These are phyloP conservation scores for Drosophila elegans DNA, from an alignment of 1,140 invertebrate genomes.

Conservation along the genomic window DNA sequence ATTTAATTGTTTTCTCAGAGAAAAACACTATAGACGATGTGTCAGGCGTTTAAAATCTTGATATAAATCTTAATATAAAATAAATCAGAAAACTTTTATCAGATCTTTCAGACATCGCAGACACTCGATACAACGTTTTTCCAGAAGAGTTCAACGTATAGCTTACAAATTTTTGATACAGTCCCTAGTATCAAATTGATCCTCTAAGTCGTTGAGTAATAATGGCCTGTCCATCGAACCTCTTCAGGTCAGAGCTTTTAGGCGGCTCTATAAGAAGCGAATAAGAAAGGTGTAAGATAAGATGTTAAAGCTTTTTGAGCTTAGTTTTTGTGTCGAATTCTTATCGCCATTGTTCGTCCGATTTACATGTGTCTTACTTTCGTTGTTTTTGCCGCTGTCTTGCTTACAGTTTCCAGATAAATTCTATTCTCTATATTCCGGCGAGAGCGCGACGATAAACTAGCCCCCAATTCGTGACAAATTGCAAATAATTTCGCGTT, in stretches of 20 bases:
- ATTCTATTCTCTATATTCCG: slow-evolving; percentile 23
- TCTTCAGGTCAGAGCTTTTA: neutral
- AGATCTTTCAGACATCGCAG: too few species aligned
- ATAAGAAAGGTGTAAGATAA: neutral
- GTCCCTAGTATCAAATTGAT: too few species aligned
- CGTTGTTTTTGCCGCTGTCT: neutral
- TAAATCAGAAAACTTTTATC: too few species aligned
- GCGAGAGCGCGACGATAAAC: slow-evolving; percentile 30
- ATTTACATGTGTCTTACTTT: slow-evolving; percentile 21
- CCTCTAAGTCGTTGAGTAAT: too few species aligned
- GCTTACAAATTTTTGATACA: too few species aligned
- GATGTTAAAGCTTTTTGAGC: slow-evolving; percentile 1
- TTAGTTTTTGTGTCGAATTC: slow-evolving; percentile 9
- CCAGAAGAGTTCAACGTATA: too few species aligned
- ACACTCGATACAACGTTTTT: too few species aligned
- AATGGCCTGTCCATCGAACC: too few species aligned
- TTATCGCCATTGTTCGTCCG: slow-evolving; percentile 36
- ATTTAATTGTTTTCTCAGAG: too few species aligned
- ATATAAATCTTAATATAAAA: too few species aligned
- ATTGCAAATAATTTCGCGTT: slow-evolving; percentile 57
- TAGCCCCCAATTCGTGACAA: slow-evolving; percentile 65
- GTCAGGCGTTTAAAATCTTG: too few species aligned
- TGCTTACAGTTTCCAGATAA: slow-evolving; percentile 65
- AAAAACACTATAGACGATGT: too few species aligned
- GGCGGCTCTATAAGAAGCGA: neutral